Conservation (phyloP, 2,888 invertebrate genomes). For the Lasioglossum morio region DNA sequence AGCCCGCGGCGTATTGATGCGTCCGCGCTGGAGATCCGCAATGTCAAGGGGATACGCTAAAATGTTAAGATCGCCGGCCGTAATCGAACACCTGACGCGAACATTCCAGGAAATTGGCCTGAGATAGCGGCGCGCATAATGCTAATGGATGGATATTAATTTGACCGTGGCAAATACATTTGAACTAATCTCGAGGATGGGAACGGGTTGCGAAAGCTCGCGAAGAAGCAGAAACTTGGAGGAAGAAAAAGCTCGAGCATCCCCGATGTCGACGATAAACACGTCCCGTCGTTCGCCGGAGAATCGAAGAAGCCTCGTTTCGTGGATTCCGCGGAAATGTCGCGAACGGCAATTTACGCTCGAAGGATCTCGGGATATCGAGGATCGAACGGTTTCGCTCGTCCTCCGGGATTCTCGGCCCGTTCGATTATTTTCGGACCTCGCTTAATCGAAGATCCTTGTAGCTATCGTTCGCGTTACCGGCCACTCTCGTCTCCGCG, state of each 20-base stretch:
- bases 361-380: background rate
- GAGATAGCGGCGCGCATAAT: constrained; percentile 53
- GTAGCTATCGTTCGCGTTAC: background rate
- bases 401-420: background rate
- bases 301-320: background rate
- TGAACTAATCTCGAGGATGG: constrained; percentile 45
- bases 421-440: background rate
- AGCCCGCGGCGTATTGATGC: constrained; percentile 56
- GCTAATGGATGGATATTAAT: constrained; percentile 65
- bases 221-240: background rate
- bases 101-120: constrained; percentile 53
- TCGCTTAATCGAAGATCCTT: background rate
- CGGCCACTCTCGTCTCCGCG: background rate
- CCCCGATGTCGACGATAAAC: constrained; percentile 30
- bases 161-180: constrained; percentile 48
- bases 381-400: background rate
- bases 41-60: constrained; percentile 49
- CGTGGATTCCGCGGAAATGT: background rate
- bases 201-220: background rate
- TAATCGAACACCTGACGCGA: constrained; percentile 60
- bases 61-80: constrained; percentile 60
- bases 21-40: constrained; percentile 42
- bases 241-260: constrained; percentile 6
- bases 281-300: background rate
- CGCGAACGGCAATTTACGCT: background rate